A percentile compares a stretch with the other conserved stretches of the same genome.
phyloP scores from a whole-genome alignment of 2,113 vertebrate species.

The Rattus norvegicus region DNA sequence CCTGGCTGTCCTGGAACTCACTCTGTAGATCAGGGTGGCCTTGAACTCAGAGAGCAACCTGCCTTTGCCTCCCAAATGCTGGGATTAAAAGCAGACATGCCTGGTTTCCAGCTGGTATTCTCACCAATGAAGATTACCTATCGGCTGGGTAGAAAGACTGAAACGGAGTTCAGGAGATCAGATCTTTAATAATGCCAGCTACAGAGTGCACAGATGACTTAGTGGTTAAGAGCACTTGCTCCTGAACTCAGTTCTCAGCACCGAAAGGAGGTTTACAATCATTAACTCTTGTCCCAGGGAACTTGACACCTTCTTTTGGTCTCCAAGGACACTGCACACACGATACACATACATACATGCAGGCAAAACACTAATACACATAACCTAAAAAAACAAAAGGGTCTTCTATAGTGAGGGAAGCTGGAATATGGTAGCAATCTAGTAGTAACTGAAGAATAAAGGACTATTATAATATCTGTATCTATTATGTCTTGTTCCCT shows the following conservation, averaged over 20 bases:
- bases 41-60: background rate
- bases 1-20: background rate
- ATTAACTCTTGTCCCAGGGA: background rate
- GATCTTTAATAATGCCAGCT: background rate
- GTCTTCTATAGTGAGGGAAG: background rate
- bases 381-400: background rate
- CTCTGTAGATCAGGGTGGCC: background rate
- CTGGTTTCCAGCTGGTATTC: background rate
- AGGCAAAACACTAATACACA: background rate
- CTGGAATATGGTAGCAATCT: background rate
- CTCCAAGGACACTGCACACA: background rate
- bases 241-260: background rate
- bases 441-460: background rate
- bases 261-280: background rate
- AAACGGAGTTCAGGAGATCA: background rate
- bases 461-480: background rate
- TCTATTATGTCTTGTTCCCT: background rate
- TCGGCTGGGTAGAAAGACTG: background rate
- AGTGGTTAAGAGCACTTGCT: background rate
- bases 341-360: background rate
- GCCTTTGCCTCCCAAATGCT: background rate
- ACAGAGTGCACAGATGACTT: background rate
- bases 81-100: background rate
- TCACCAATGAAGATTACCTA: background rate
- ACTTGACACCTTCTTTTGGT: background rate